Conservation (phyloP, 2,113 vertebrate genomes). For the Polypterus senegalus region DNA sequence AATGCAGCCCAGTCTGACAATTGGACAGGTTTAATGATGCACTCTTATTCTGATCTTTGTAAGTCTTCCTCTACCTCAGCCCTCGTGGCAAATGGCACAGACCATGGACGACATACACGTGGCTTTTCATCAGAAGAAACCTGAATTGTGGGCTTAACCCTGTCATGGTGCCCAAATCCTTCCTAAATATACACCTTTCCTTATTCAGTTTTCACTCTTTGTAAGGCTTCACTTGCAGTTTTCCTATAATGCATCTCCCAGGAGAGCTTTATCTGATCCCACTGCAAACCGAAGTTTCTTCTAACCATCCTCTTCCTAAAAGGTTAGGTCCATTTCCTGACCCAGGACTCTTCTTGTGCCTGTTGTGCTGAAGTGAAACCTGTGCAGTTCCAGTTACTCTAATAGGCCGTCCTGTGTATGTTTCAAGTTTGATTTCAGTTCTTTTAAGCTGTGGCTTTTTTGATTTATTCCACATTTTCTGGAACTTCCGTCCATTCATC, state of each 20-base stretch:
- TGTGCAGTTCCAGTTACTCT: not conserved
- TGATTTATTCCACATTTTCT: not conserved
- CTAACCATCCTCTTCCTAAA: too few relatives aligned
- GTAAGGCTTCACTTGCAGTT: too few relatives aligned
- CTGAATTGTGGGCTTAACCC: not conserved
- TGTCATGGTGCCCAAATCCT: not conserved
- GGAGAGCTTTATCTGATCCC: too few relatives aligned
- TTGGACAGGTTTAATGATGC: constrained; percentile 2
- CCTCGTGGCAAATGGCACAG: constrained; percentile 9
- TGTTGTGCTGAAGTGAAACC: not conserved
- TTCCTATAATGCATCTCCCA: too few relatives aligned
- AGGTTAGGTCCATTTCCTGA: not conserved
- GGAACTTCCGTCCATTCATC: not conserved
- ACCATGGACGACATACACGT: not conserved
- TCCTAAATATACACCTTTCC: not conserved
- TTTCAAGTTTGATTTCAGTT: not conserved
- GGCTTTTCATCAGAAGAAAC: too few relatives aligned
- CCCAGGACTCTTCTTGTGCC: too few relatives aligned
- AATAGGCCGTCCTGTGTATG: not conserved
- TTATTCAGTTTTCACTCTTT: too few relatives aligned
- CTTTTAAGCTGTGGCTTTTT: not conserved
- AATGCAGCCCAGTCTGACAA: constrained; percentile 9
- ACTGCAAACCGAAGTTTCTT: too few relatives aligned
- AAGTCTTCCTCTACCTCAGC: constrained; percentile 11
- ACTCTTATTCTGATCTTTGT: not conserved